phyloP scores from a whole-genome alignment of 2,888 invertebrate species.

The Cantharis rustica region DNA sequence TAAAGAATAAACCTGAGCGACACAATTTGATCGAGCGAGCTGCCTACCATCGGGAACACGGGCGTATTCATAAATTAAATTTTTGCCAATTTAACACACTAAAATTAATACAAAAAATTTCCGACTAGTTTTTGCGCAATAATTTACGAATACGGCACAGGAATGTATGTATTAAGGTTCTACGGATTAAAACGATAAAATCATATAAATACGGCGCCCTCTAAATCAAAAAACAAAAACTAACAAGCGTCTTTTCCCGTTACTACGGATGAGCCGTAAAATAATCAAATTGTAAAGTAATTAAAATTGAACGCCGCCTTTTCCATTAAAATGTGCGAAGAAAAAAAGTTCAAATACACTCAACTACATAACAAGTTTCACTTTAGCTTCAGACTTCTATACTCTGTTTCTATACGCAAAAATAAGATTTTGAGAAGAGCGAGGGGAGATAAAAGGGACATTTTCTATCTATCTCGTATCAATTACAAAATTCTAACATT shows the following conservation, averaged over 20 bases:
- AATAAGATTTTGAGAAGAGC: slow-evolving; percentile 5
- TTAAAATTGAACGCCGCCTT: not conserved
- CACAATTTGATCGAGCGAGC: slow-evolving; percentile 16
- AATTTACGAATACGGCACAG: slow-evolving; percentile 47
- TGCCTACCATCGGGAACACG: slow-evolving; percentile 24
- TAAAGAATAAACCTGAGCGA: slow-evolving; percentile 28
- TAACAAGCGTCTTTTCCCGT: not conserved
- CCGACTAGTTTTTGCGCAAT: not conserved
- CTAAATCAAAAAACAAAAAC: not conserved
- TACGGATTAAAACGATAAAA: not conserved
- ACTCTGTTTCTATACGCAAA: slow-evolving; percentile 38
- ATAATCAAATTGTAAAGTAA: not conserved
- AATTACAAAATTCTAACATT: not conserved
- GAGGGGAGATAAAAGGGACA: not conserved
- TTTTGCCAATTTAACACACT: not conserved
- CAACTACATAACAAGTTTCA: slow-evolving; percentile 51
- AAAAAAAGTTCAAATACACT: slow-evolving; percentile 41
- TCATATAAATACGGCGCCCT: not conserved
- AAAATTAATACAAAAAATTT: not conserved
- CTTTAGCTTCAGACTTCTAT: slow-evolving; percentile 54
- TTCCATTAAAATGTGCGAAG: not conserved
- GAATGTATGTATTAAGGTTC: slow-evolving; percentile 46
- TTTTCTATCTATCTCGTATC: not conserved
- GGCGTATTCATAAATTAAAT: slow-evolving; percentile 11
- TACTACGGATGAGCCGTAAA: not conserved